Evolutionary conservation across 1,140 invertebrate species (phyloP).

Genomic region (Periplaneta americana): DNA sequence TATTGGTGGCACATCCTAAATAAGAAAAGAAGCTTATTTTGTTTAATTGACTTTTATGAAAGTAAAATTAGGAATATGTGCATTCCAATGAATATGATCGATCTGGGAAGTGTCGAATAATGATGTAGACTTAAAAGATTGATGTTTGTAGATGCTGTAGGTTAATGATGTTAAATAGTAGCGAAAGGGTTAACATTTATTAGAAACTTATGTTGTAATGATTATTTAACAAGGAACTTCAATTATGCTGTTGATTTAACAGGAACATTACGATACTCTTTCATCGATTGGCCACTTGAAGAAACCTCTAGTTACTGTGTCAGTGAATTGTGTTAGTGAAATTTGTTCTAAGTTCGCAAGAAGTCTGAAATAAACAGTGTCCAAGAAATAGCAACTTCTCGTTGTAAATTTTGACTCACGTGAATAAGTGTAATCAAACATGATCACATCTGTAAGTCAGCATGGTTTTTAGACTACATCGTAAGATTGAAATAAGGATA

Average conservation of each 20-base stretch:
- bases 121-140: neutral
- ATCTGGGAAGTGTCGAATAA: neutral
- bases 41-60: neutral
- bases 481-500: neutral
- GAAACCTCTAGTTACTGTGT: neutral
- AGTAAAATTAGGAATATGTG: neutral
- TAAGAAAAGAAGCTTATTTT: neutral
- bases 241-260: neutral
- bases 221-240: neutral
- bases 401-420: too few relatives aligned
- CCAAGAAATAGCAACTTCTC: too few relatives aligned
- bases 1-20: neutral
- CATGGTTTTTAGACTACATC: neutral
- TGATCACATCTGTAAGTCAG: neutral
- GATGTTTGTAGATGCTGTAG: too few relatives aligned
- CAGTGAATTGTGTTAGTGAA: neutral
- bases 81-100: neutral
- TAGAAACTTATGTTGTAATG: neutral
- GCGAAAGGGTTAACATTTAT: neutral
- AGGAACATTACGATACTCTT: neutral
- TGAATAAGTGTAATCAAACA: neutral
- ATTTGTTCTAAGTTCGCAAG: neutral
- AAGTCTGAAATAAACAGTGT: neutral
- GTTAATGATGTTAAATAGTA: neutral
- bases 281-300: neutral